These are phyloP conservation scores for Ophiodon elongatus DNA, from an alignment of 2,113 vertebrate species.

Conservation along the genomic window DNA sequence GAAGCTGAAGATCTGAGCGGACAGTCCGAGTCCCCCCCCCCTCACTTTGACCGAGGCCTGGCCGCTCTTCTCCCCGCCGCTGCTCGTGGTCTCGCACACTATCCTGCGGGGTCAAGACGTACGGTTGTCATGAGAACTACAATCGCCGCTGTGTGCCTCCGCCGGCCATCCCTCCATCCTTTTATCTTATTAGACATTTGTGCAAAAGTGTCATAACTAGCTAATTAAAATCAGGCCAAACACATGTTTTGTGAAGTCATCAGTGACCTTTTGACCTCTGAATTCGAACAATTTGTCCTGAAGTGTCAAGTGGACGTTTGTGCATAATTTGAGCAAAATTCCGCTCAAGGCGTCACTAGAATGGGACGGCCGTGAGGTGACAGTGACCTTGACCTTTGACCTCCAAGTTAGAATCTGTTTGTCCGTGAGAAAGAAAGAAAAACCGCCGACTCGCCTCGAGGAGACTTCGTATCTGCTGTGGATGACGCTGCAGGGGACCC, in stretches of 20 bases:
- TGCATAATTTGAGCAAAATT: not conserved
- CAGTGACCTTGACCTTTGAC: not conserved
- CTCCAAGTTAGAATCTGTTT: not conserved
- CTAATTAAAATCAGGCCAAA: not conserved
- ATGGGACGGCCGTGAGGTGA: not conserved
- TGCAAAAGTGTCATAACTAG: too few relatives aligned
- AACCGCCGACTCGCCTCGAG: conserved; percentile 82
- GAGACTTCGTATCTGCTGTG: conserved; percentile 92
- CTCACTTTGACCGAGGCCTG: conserved; percentile 88
- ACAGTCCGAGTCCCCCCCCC: conserved; percentile 89
- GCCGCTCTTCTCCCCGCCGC: conserved; percentile 85
- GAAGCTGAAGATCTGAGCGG: conserved; percentile 89
- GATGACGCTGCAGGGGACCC: conserved; percentile 90
- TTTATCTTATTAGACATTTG: too few relatives aligned
- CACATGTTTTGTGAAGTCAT: not conserved
- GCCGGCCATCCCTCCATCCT: too few relatives aligned
- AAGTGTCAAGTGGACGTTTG: not conserved
- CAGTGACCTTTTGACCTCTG: not conserved
- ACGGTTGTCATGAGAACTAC: not conserved
- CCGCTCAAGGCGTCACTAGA: not conserved
- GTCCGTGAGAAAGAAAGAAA: too few relatives aligned
- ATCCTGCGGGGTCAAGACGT: conserved; percentile 83
- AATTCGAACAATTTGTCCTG: too few relatives aligned
- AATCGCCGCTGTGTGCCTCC: too few relatives aligned
- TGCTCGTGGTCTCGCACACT: conserved; percentile 89